Base-by-base conservation (phyloP, 2,888 invertebrate genomes). In the Steinernema scapterisci region DNA sequence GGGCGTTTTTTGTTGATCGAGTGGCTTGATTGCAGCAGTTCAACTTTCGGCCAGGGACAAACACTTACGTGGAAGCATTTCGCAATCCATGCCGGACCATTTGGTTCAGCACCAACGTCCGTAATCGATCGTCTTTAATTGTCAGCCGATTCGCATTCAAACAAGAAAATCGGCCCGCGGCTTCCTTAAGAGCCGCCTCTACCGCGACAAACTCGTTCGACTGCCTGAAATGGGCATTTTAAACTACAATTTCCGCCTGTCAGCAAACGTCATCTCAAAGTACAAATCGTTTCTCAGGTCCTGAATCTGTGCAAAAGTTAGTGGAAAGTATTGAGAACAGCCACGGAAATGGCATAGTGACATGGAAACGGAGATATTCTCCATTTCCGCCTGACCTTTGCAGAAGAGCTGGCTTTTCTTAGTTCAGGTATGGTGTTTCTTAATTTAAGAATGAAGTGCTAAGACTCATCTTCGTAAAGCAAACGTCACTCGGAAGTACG, bases 21-120 rank as follows among this genome's bases (percentile, higher is more conserved):
- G 5, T 38, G 38, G 5, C 38, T 38, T 38, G 38, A 38, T 38
- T 3, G 9, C 3, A 38, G 16, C 63, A 2, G 38, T 48, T 48
- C 19, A 7, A n/a, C n/a, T 3, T 19, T 48, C 3, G 19, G 48
- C n/a, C 48, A 9, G n/a, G 51, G 46, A 27, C 45, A 27, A 38
- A n/a, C 31, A 71, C 74, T 73, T 77, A 77, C 77, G 52, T 46
- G 38, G 71, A 56, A 23, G 45, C 56, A 70, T 75, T 73, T 25
- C 78, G 31, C 11, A 77, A 25, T 16, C 78, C 78, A 23, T 78
- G 78, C n/a, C 78, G 74, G 27, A 78, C 78, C 78, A 78, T 78
- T 70, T 77, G 78, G 54, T 78, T 79, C 13, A 78, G 31, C 23
- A 70, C 70, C 38, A 78, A 51, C 25, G 77, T 51, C 25, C 54